phyloP scores from a whole-genome alignment of 2,888 invertebrate genomes.

The Drosophila anceps region DNA sequence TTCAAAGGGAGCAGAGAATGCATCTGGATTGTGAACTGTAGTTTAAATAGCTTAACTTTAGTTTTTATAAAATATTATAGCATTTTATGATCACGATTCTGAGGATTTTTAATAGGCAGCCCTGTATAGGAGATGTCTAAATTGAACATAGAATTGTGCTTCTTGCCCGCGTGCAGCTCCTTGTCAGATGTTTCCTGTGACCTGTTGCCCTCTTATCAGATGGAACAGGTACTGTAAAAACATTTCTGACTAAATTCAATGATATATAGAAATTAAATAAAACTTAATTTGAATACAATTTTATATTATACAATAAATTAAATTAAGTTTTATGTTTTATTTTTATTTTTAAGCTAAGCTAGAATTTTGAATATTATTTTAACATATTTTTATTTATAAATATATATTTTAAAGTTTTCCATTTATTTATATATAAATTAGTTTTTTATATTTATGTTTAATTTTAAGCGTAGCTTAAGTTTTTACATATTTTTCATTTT shows the following conservation, averaged over 20 bases:
- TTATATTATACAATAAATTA: no score
- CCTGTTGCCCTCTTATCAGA: neutral
- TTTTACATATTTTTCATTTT: no score
- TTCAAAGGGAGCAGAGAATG: neutral
- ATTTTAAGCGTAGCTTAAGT: no score
- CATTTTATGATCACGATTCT: neutral
- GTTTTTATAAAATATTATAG: neutral
- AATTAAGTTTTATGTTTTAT: no score
- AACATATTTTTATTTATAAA: no score
- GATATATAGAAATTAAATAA: neutral
- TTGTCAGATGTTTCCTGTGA: neutral
- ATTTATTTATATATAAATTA: no score
- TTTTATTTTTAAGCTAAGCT: no score
- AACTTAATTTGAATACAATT: no score
- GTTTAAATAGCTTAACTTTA: neutral
- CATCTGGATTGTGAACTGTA: neutral
- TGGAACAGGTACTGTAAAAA: neutral
- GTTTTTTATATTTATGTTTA: no score
- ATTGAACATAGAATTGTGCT: neutral
- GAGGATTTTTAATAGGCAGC: neutral
- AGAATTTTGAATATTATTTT: no score
- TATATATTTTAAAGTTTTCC: no score
- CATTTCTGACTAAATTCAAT: neutral
- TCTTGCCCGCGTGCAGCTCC: neutral
- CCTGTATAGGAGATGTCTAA: neutral